Evolutionary conservation across 2,888 invertebrate genomes (phyloP).

Genomic region (Phaedon cochleariae): DNA sequence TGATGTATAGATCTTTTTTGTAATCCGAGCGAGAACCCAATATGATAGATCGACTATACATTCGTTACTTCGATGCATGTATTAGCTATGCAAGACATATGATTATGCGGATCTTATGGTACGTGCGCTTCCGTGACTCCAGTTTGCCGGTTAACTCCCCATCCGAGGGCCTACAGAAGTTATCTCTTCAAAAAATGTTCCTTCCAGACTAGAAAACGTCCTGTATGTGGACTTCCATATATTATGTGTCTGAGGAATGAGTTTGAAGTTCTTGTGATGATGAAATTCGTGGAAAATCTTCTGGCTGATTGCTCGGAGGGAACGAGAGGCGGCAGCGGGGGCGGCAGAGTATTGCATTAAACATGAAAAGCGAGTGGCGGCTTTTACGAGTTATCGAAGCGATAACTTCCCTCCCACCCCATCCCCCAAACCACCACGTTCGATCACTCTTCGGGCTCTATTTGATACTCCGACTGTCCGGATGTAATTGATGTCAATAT

Average conservation of each 20-base stretch:
- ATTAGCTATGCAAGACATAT: too few species aligned
- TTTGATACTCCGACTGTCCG: not conserved
- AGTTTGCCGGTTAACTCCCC: too few species aligned
- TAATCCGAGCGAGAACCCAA: too few species aligned
- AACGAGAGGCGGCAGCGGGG: not conserved
- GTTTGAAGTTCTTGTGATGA: not conserved
- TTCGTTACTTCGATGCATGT: too few species aligned
- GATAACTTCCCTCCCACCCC: constrained; percentile 50
- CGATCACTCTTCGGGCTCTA: not conserved
- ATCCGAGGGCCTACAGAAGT: too few species aligned
- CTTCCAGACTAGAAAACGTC: too few species aligned
- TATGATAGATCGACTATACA: too few species aligned
- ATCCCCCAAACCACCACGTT: constrained; percentile 27
- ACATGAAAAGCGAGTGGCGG: constrained; percentile 59
- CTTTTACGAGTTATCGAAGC: constrained; percentile 58
- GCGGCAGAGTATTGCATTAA: constrained; percentile 55
- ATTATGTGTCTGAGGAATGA: not conserved
- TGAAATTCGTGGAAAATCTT: constrained; percentile 42
- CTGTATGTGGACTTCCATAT: too few species aligned
- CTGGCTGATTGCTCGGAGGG: constrained; percentile 53
- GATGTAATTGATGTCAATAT: not conserved
- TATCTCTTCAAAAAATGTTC: too few species aligned
- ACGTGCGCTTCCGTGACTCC: too few species aligned
- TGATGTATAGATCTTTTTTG: too few species aligned
- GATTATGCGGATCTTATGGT: too few species aligned